A percentile compares a stretch with the other conserved stretches of the same genome.
phyloP scores from a whole-genome alignment of 1,140 invertebrate genomes.

The Drosophila carrolli region DNA sequence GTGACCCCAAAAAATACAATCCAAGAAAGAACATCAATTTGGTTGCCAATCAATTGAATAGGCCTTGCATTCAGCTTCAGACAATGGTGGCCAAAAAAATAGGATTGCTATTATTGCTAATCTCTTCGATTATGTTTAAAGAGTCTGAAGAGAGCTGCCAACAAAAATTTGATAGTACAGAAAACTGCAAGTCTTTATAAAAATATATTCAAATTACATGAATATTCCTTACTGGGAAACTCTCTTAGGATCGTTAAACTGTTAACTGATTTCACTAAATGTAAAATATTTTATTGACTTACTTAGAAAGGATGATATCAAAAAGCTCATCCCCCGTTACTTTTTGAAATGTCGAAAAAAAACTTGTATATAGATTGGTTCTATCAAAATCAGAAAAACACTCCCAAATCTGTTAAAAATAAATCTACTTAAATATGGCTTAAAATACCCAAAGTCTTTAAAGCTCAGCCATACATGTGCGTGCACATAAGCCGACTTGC shows the following conservation, averaged over 20 bases:
- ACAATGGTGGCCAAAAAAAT: slow-evolving; percentile 16
- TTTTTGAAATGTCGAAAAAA: too few species aligned
- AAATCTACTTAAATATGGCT: not conserved
- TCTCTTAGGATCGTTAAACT: too few species aligned
- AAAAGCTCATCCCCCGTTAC: too few species aligned
- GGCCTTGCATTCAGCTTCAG: slow-evolving; percentile 21
- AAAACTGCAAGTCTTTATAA: too few species aligned
- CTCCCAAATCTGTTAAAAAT: not conserved
- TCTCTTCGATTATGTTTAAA: not conserved
- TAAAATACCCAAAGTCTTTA: not conserved
- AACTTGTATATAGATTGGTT: not conserved
- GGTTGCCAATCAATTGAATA: slow-evolving; percentile 75
- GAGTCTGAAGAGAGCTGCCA: not conserved
- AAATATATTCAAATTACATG: too few species aligned
- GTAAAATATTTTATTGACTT: too few species aligned
- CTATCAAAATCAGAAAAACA: not conserved
- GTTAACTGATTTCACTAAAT: too few species aligned
- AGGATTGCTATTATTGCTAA: not conserved
- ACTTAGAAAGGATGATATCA: too few species aligned
- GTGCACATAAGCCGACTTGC: slow-evolving; percentile 19
- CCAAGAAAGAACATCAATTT: slow-evolving; percentile 44
- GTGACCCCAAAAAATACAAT: slow-evolving; percentile 64
- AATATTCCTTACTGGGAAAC: too few species aligned
- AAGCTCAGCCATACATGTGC: not conserved
- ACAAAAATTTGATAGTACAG: too few species aligned